These are phyloP conservation scores for Aegotheles bennettii DNA, from an alignment of 2,113 vertebrate species.

Conservation along the genomic window DNA sequence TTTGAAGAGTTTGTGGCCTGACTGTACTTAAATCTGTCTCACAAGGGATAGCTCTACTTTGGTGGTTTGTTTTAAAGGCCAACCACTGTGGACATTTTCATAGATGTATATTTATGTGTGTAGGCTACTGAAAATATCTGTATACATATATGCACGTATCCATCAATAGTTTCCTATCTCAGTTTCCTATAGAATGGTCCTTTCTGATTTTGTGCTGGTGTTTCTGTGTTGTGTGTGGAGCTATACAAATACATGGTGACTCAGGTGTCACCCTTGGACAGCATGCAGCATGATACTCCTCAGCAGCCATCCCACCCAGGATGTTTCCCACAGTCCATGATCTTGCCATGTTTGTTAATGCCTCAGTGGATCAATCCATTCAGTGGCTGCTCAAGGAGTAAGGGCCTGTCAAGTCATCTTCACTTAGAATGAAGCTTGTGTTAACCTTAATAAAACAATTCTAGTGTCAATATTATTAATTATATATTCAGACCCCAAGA, in stretches of 20 bases:
- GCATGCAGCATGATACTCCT: too few relatives aligned
- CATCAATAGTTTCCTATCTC: neutral
- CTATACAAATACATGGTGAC: fast-evolving
- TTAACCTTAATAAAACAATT: neutral
- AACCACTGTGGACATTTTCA: neutral
- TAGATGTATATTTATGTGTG: fast-evolving
- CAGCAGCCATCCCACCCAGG: neutral
- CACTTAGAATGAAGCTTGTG: neutral
- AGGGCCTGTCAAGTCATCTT: neutral
- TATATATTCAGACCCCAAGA: neutral
- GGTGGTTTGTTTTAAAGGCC: neutral
- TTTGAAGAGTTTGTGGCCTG: neutral
- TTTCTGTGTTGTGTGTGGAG: neutral
- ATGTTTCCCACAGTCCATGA: neutral
- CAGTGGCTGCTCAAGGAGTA: neutral
- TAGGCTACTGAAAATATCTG: fast-evolving
- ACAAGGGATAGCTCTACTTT: neutral
- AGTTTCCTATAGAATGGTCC: neutral
- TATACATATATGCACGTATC: fast-evolving
- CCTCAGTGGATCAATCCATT: neutral
- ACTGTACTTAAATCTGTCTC: neutral
- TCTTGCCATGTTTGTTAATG: neutral
- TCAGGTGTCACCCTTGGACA: fast-evolving
- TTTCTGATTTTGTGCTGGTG: too few relatives aligned
- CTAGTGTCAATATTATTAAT: neutral